Percentiles rank a stretch among this genome's conserved stretches.
These are phyloP conservation scores for Dasyornis broadbenti DNA, from an alignment of 2,113 vertebrate genomes.

Conservation along the genomic window DNA sequence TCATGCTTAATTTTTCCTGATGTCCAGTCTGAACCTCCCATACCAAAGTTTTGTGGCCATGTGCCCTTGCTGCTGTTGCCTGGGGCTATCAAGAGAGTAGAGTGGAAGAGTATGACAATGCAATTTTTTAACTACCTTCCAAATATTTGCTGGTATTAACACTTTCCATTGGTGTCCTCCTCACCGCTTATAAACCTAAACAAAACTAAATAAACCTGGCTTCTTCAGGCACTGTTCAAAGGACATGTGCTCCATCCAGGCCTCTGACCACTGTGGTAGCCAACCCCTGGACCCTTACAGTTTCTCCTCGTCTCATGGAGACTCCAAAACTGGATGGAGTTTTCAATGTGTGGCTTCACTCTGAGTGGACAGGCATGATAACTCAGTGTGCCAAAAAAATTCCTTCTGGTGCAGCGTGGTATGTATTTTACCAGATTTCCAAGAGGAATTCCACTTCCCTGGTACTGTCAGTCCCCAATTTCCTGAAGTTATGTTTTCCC, in stretches of 20 bases:
- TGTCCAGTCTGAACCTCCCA: neutral
- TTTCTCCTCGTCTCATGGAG: fast-evolving
- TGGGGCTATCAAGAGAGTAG: neutral
- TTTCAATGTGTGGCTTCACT: neutral
- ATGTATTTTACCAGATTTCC: neutral
- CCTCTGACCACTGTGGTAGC: neutral
- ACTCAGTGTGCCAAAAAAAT: neutral
- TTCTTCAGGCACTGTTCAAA: neutral
- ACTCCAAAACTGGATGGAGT: neutral
- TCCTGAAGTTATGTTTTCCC: neutral
- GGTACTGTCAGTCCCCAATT: neutral
- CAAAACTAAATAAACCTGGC: neutral
- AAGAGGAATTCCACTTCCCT: neutral
- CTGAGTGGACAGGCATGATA: neutral
- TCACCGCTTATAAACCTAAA: no score
- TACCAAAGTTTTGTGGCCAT: neutral
- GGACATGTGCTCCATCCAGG: neutral
- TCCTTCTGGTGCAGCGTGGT: neutral
- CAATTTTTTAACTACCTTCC: neutral
- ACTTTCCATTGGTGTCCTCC: neutral
- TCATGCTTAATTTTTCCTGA: neutral
- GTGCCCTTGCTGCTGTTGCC: neutral
- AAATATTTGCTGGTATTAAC: neutral
- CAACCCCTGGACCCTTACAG: neutral
- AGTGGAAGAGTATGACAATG: neutral